Evolutionary conservation across 2,113 vertebrate species (phyloP).

Genomic region (Sula dactylatra): DNA sequence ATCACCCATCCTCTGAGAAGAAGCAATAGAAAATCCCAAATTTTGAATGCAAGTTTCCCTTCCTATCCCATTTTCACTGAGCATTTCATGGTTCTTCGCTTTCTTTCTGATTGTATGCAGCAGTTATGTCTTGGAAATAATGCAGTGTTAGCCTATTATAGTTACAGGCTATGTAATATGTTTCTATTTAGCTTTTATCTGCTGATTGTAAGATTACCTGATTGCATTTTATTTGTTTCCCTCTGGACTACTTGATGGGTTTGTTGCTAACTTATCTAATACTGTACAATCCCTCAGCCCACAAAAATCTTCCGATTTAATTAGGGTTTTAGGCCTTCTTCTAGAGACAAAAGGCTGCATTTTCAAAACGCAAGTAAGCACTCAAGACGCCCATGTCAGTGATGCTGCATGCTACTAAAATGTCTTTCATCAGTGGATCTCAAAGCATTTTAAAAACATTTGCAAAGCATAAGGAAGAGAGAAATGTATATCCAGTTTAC

Average conservation of each 20-base stretch:
- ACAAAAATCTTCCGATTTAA: background rate
- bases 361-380: background rate
- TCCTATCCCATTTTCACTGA: background rate
- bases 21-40: background rate
- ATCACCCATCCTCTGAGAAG: background rate
- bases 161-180: slow-evolving; percentile 15
- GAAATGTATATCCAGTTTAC: background rate
- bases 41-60: background rate
- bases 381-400: background rate
- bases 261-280: slow-evolving; percentile 28
- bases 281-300: background rate
- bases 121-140: slow-evolving; percentile 17
- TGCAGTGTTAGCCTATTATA: background rate
- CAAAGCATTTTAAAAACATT: slow-evolving; percentile 13
- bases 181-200: slow-evolving; percentile 47
- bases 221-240: slow-evolving; percentile 12
- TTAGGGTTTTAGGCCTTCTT: background rate
- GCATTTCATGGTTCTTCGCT: background rate
- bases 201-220: slow-evolving; percentile 33
- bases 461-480: background rate
- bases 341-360: slow-evolving; percentile 3
- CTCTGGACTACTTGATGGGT: background rate
- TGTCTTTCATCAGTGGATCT: slow-evolving; percentile 32
- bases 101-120: background rate
- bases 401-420: background rate